Evolutionary conservation across 2,888 invertebrate species (phyloP), one percentile per base, ranked within the genome.

Genomic region (Tetranychus piercei): DNA sequence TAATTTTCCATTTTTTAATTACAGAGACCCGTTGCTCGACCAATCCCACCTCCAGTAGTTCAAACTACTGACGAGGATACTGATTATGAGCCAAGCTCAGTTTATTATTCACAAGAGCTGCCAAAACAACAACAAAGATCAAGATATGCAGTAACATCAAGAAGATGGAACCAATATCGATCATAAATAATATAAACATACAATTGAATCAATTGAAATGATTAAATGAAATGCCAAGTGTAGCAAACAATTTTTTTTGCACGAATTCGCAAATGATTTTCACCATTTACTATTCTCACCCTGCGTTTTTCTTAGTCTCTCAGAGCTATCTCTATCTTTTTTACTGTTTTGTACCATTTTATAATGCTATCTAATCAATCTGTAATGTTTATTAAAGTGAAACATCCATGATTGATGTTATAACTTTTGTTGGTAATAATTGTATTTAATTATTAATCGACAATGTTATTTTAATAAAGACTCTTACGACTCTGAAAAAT

Each of bases 151-250:
- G 34, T 23, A 18, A 20, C 20, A 20, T 23, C 22, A 23, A 20
- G 69, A 20, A 20, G 34, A 69, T 69, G 69, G 69, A 69, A 69
- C 20, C 69, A 69, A 20, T 69, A 69, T 69, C 69, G 69, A 20
- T 69, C 69, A 23, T 69, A 23, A 69, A 69, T 55, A 9, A 55
- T 15, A 55, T 15, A 55, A 55, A 1, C 55, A 55, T 6, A 15
- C 55, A 55, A 55, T 1, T 55, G 34, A 55, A 55, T 55, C 15
- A 55, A 55, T 15, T n/a, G 5, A 15, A 45, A 45, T 45, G 8
- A 11, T 9, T 6, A 15, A 55, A 55, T 15, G 15, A 55, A 0
- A 15, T 55, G 55, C 55, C 55, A 55, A 55, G 55, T 55, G 55
- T 55, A 15, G 55, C 9, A 55, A 55, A 55, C 15, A 15, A 15